Percentiles rank a stretch among this genome's conserved stretches.
Conservation (phyloP, 2,797 vertebrate genomes). For the Serranus cabrilla region DNA sequence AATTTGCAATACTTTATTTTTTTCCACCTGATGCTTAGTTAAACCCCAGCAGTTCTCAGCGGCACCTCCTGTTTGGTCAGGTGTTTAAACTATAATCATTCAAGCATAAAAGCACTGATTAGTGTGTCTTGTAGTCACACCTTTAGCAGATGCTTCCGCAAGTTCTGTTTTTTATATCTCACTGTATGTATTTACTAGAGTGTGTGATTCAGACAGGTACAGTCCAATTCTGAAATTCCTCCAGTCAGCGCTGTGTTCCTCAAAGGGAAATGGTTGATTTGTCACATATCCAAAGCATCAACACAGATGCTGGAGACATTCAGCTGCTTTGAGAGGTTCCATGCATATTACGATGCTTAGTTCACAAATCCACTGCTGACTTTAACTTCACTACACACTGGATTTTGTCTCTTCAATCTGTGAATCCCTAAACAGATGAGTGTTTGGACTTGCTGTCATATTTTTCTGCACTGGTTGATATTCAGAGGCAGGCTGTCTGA, state of each 20-base stretch:
- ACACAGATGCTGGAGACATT: conserved; percentile 32
- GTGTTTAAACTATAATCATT: conserved; percentile 5
- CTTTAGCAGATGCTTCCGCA: background rate
- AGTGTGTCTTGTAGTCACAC: background rate
- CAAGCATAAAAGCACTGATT: background rate
- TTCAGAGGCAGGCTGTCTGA: conserved; percentile 31
- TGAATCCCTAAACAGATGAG: conserved; percentile 15
- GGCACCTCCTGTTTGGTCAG: conserved; percentile 3
- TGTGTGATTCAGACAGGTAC: conserved; percentile 23
- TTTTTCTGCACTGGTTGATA: conserved; percentile 23
- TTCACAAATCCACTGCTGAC: conserved; percentile 15
- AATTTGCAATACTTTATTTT: no score
- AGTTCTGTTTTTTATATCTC: background rate
- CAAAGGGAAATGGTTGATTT: conserved; percentile 33
- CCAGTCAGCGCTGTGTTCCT: conserved; percentile 8
- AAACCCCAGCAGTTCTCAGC: background rate
- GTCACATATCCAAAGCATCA: conserved; percentile 32
- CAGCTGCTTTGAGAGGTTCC: background rate
- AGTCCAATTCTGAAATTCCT: conserved; percentile 24
- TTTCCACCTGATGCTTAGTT: background rate
- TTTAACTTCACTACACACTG: background rate
- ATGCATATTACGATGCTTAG: background rate
- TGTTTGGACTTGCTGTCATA: conserved; percentile 24
- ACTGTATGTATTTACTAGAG: conserved; percentile 9
- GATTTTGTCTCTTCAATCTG: background rate